phyloP scores from a whole-genome alignment of 2,113 vertebrate genomes.

The Ictalurus furcatus region DNA sequence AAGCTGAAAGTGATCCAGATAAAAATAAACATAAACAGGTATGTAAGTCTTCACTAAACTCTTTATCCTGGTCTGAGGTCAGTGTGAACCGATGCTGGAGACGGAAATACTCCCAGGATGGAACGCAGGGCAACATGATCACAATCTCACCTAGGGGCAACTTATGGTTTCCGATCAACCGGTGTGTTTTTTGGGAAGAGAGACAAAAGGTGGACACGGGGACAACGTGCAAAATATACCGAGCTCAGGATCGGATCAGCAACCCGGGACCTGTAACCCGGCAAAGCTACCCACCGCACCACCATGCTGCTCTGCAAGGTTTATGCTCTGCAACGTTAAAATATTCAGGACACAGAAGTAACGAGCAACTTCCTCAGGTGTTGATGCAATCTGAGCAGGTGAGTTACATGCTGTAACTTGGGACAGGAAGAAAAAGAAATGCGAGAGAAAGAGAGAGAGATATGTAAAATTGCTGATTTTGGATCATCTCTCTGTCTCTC shows the following conservation, averaged over 20 bases:
- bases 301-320: background rate
- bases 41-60: background rate
- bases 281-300: background rate
- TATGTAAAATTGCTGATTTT: background rate
- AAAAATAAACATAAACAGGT: background rate
- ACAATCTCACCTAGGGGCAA: background rate
- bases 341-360: background rate
- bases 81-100: background rate
- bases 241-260: background rate
- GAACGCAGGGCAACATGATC: background rate
- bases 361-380: background rate
- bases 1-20: background rate
- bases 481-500: background rate
- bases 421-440: background rate
- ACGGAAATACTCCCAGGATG: background rate
- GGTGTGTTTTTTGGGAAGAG: background rate
- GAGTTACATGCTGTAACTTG: background rate
- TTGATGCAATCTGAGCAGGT: background rate
- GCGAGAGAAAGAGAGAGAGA: background rate
- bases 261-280: too few relatives aligned
- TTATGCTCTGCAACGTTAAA: background rate
- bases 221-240: background rate
- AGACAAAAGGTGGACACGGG: background rate
- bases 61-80: background rate
- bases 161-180: background rate